phyloP scores from a whole-genome alignment of 1,140 invertebrate species.

The Zaprionus tsacasi region DNA sequence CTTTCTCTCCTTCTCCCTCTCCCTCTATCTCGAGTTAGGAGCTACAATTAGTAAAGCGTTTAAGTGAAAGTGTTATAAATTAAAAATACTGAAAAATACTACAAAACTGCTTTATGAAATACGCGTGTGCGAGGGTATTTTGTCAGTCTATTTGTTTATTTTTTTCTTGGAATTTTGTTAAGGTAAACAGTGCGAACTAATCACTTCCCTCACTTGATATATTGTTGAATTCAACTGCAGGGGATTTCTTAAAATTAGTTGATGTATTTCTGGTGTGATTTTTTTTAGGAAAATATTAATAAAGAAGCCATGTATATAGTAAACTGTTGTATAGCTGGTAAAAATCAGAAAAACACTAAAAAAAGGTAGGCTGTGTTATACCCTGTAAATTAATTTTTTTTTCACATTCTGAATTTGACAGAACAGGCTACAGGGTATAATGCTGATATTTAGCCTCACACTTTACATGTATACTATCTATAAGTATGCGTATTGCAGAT shows the following conservation, averaged over 20 bases:
- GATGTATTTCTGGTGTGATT: slow-evolving; percentile 53
- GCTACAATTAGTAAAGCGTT: slow-evolving; percentile 66
- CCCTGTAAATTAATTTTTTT: too few relatives aligned
- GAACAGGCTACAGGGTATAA: too few relatives aligned
- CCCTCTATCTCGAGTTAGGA: slow-evolving; percentile 46
- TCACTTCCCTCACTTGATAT: slow-evolving; percentile 21
- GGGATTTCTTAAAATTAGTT: slow-evolving; percentile 76
- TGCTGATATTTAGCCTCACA: too few relatives aligned
- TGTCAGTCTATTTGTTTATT: not conserved
- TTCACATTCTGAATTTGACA: too few relatives aligned
- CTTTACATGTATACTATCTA: too few relatives aligned
- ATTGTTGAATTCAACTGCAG: slow-evolving; percentile 64
- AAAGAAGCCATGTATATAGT: not conserved
- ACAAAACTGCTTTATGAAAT: slow-evolving; percentile 24
- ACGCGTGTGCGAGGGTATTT: not conserved
- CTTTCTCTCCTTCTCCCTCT: not conserved
- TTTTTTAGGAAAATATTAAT: slow-evolving; percentile 41
- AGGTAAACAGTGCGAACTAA: not conserved
- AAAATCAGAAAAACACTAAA: too few relatives aligned
- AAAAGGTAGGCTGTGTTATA: too few relatives aligned
- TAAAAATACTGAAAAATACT: slow-evolving; percentile 38
- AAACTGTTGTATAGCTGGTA: too few relatives aligned
- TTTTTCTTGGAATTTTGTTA: slow-evolving; percentile 34
- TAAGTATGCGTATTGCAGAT: too few relatives aligned
- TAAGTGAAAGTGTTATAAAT: slow-evolving; percentile 82